Base-by-base conservation (phyloP, 2,797 vertebrate species). In the Ctenochaetus hawaiiensis region DNA sequence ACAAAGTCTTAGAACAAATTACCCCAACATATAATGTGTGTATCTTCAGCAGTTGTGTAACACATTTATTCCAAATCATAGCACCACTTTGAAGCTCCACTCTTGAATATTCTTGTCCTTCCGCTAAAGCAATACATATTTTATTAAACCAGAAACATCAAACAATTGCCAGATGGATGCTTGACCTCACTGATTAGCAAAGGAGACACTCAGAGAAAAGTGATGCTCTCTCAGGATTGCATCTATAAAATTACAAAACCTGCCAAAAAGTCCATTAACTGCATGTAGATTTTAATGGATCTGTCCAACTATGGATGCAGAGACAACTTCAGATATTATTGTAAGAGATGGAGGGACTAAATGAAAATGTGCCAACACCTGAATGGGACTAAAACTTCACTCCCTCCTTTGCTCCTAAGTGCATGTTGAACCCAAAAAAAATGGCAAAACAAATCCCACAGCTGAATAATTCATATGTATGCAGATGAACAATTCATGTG, bases 251-350 rank as follows among this genome's bases (percentile, higher is more conserved):
- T 76, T 85, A 84, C 75, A 84, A 77, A 45, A 61, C 67, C 78
- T 93, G 93, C 93, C 94, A 94, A 93, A 90, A 93, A 90, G 59
- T 86, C 92, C 91, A 94, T 94, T 94, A 93, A 90, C 89, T 65
- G 79, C 88, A 63, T 83, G 84, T 74, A 87, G 66, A 78, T 85
- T 86, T 79, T 67, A 89, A 89, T 84, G 78, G 78, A 39, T 58
- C 49, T 17, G 53, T 85, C 77, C 69, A 69, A 84, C 58, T 80
- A 78, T 56, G 75, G 65, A 89, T 80, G 79, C 75, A 84, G 49
- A 73, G 51, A 87, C 82, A 87, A 90, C 89, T 90, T 88, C 67
- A 77, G 67, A 77, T 81, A 84, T 86, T 86, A 75, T 75, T 87
- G 69, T 77, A 60, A 65, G 77, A 58, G 71, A 72, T 68, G 26